These are phyloP conservation scores for Gryon sp. DNA, from an alignment of 1,140 invertebrate genomes.

Conservation along the genomic window DNA sequence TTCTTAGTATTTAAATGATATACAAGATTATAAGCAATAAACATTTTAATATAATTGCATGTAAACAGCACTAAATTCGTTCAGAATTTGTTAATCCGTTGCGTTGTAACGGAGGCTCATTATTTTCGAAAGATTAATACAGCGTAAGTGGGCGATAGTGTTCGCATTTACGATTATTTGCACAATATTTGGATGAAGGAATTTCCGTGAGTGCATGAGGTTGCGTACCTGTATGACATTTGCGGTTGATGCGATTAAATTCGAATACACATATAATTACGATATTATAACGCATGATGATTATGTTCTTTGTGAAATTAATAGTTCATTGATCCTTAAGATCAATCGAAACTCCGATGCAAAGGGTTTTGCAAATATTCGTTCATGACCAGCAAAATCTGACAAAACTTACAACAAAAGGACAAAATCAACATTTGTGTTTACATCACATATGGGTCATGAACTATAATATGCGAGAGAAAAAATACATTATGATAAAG, in stretches of 20 bases:
- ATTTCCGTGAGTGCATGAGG: conserved; percentile 44
- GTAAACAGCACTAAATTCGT: conserved; percentile 8
- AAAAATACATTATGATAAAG: not conserved
- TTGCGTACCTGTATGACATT: conserved; percentile 64
- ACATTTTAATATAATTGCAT: no score
- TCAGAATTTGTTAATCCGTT: conserved; percentile 8
- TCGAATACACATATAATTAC: conserved; percentile 53
- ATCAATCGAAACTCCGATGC: no score
- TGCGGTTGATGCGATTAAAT: conserved; percentile 64
- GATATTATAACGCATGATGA: conserved; percentile 53
- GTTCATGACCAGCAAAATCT: no score
- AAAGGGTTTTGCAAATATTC: no score
- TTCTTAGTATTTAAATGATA: no score
- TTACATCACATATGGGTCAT: no score
- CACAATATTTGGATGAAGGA: conserved; percentile 36
- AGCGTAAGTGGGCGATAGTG: conserved; percentile 11
- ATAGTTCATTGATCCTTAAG: no score
- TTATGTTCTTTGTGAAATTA: conserved; percentile 49
- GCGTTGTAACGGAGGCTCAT: conserved; percentile 8
- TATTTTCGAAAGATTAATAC: conserved; percentile 31
- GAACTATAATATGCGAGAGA: no score
- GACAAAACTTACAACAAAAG: no score
- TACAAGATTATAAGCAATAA: not conserved
- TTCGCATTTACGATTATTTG: conserved; percentile 17
- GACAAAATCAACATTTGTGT: no score